phyloP scores from a whole-genome alignment of 2,888 invertebrate species.

The Druceiella hillmani region DNA sequence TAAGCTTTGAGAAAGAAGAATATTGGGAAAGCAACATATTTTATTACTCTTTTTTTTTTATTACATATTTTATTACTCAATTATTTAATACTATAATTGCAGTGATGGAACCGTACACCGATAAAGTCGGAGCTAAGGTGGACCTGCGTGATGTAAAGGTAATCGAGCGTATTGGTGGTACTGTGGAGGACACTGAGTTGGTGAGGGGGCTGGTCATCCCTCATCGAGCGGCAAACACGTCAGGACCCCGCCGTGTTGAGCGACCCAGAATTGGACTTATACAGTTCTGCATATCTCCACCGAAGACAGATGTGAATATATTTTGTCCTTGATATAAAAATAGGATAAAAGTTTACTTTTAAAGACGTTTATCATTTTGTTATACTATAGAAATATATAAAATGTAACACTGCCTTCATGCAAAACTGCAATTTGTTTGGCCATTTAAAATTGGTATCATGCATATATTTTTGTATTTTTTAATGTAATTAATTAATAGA shows the following conservation, averaged over 20 bases:
- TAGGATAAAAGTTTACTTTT: no score
- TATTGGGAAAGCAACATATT: no score
- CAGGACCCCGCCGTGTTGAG: constrained; percentile 90
- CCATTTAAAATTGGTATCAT: no score
- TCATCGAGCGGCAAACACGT: constrained; percentile 80
- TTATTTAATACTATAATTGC: constrained; percentile 20
- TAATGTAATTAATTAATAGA: no score
- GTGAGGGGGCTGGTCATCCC: constrained; percentile 94
- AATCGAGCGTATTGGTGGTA: constrained; percentile 94
- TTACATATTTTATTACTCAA: no score
- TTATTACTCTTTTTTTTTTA: no score
- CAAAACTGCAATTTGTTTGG: no score
- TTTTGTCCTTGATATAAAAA: no score
- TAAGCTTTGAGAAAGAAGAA: no score
- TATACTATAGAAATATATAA: constrained; percentile 3
- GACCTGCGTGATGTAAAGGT: constrained; percentile 95
- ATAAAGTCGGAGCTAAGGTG: constrained; percentile 66
- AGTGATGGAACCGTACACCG: constrained; percentile 50
- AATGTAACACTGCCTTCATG: no score
- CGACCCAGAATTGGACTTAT: constrained; percentile 98
- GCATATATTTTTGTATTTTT: no score
- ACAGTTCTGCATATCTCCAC: constrained; percentile 99
- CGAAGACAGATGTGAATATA: constrained; percentile 89
- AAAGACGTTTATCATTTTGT: not conserved
- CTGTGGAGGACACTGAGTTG: constrained; percentile 95